Conservation (phyloP, 2,113 vertebrate species). For the Halichoeres trimaculatus region DNA sequence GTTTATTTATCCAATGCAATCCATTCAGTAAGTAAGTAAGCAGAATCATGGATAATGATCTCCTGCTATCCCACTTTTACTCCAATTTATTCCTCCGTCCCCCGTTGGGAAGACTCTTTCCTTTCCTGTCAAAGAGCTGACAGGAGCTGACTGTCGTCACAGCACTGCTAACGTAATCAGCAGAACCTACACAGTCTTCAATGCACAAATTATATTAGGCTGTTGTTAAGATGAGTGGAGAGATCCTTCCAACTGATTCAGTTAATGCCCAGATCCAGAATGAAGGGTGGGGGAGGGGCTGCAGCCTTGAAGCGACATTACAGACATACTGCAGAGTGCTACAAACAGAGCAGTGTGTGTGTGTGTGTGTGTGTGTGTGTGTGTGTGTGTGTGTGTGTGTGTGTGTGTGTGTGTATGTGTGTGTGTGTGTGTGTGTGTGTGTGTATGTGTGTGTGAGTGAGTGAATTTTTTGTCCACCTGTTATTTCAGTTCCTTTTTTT, state of each 20-base stretch:
- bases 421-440: too few relatives aligned
- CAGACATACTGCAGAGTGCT: slow-evolving; percentile 1
- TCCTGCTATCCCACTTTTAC: not conserved
- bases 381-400: too few relatives aligned
- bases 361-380: slow-evolving; percentile 8
- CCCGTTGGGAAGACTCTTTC: slow-evolving; percentile 25
- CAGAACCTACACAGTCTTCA: slow-evolving; percentile 78
- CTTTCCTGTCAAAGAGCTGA: slow-evolving; percentile 65
- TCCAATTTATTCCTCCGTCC: not conserved
- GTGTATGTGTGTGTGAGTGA: too few relatives aligned
- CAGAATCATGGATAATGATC: not conserved
- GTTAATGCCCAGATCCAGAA: slow-evolving; percentile 53
- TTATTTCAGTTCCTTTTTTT: slow-evolving; percentile 15
- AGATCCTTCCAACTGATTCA: slow-evolving; percentile 77
- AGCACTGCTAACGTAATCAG: slow-evolving; percentile 72
- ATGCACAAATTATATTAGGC: slow-evolving; percentile 82
- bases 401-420: too few relatives aligned
- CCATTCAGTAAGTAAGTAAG: slow-evolving; percentile 5
- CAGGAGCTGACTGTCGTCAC: slow-evolving; percentile 67
- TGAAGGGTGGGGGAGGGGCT: slow-evolving; percentile 40
- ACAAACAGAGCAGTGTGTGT: slow-evolving; percentile 6
- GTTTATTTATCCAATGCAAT: not conserved
- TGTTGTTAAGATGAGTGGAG: slow-evolving; percentile 56
- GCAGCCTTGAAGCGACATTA: slow-evolving; percentile 52
- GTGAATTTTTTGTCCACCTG: slow-evolving; percentile 8